Percentiles rank a stretch among this genome's conserved stretches.
These are phyloP conservation scores for Coleophora deauratella DNA, from an alignment of 2,888 invertebrate genomes.

Conservation along the genomic window DNA sequence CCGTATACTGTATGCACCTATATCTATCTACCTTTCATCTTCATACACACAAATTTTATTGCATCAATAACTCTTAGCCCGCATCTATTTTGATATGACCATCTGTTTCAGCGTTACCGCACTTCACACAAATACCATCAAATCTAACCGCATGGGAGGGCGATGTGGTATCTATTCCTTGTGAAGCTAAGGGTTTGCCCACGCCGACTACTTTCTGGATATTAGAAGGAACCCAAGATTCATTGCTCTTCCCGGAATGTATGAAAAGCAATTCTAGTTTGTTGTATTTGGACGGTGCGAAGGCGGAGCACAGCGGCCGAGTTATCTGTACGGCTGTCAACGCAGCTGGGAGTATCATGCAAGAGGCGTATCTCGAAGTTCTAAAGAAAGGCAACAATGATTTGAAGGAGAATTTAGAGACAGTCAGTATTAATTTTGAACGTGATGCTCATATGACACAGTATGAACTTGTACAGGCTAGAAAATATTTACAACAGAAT, in stretches of 20 bases:
- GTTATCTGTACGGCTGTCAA: constrained; percentile 68
- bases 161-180: constrained; percentile 91
- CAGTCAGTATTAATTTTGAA: constrained; percentile 47
- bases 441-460: constrained; percentile 75
- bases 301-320: constrained; percentile 59
- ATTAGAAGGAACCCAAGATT: constrained; percentile 89
- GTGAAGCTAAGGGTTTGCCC: constrained; percentile 93
- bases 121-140: constrained; percentile 88
- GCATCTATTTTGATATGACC: constrained; percentile 58
- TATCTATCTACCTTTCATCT: no score
- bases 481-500: constrained; percentile 85
- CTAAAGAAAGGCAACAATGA: constrained; percentile 59
- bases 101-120: constrained; percentile 86
- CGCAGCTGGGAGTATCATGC: constrained; percentile 67
- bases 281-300: constrained; percentile 61
- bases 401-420: constrained; percentile 42
- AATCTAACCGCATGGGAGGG: constrained; percentile 92
- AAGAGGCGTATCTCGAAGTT: constrained; percentile 65
- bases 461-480: constrained; percentile 84
- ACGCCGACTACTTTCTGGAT: constrained; percentile 97
- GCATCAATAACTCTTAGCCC: constrained; percentile 48
- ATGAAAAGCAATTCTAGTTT: constrained; percentile 65
- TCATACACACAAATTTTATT: constrained; percentile 53
- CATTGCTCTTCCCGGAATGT: constrained; percentile 70
- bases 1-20: constrained; percentile 93